phyloP scores from a whole-genome alignment of 92 coral and sea anemone species.

The Montipora capitata region DNA sequence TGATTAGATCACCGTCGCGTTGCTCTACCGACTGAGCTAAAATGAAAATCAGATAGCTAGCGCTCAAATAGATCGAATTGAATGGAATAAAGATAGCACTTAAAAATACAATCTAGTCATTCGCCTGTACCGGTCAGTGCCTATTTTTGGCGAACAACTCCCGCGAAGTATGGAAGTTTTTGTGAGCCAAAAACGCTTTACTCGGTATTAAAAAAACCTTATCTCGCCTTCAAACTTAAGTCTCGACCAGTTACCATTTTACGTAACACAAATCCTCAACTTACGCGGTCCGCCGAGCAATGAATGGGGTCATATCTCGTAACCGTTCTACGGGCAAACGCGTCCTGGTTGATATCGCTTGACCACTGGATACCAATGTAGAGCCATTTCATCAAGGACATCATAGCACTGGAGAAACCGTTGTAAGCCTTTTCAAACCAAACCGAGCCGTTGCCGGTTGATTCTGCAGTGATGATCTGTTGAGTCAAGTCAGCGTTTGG shows the following conservation, averaged over 20 bases:
- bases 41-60: too few relatives aligned
- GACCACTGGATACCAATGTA: not conserved
- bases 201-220: too few relatives aligned
- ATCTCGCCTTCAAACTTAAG: too few relatives aligned
- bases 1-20: too few relatives aligned
- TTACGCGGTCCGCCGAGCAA: conserved; percentile 1
- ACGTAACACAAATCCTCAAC: not conserved
- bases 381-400: not conserved
- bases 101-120: not conserved
- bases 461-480: not conserved
- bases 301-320: not conserved
- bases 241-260: too few relatives aligned
- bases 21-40: too few relatives aligned
- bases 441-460: not conserved
- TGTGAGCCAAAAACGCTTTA: too few relatives aligned
- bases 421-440: not conserved
- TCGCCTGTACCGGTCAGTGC: too few relatives aligned
- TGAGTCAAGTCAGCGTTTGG: not conserved
- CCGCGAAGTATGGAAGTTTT: too few relatives aligned
- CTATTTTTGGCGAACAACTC: too few relatives aligned
- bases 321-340: not conserved
- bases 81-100: not conserved
- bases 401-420: not conserved
- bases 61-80: too few relatives aligned
- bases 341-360: not conserved